Percentiles rank a stretch among this genome's conserved stretches.
Evolutionary conservation across 1,140 invertebrate genomes (phyloP).

Genomic region (Macrotrachela quadricornifera): DNA sequence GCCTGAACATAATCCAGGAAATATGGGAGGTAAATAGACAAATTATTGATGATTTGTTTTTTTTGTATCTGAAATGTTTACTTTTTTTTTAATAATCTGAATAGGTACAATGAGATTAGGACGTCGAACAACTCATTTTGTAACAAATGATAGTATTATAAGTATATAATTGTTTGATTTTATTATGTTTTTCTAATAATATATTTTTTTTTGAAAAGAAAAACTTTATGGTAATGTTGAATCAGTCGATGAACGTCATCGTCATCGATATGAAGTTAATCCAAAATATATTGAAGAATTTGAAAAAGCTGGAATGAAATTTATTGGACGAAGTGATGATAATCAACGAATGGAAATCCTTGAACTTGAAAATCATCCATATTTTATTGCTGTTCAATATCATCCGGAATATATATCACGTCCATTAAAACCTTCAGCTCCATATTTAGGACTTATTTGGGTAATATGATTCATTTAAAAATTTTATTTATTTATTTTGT

Average conservation of each 20-base stretch:
- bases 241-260: constrained; percentile 73
- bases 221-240: constrained; percentile 61
- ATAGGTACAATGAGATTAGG: constrained; percentile 73
- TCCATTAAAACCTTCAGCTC: constrained; percentile 73
- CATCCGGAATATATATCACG: constrained; percentile 90
- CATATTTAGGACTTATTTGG: constrained; percentile 51
- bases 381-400: constrained; percentile 83
- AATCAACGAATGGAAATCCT: constrained; percentile 59
- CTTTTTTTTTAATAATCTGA: no score
- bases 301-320: constrained; percentile 59
- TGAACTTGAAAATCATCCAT: constrained; percentile 49
- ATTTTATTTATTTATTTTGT: no score
- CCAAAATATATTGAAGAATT: constrained; percentile 54
- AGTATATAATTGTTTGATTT: no score
- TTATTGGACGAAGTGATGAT: constrained; percentile 59
- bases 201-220: constrained; percentile 35
- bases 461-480: no score
- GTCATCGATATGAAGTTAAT: constrained; percentile 74
- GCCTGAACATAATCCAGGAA: constrained; percentile 80
- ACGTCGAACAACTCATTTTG: constrained; percentile 60
- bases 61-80: no score
- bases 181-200: no score
- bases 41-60: no score
- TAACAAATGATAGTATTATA: background rate
- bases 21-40: constrained; percentile 54